Percentiles rank a stretch among this genome's conserved stretches.
These are phyloP conservation scores for Ganaspis brasiliensis DNA, from an alignment of 2,888 invertebrate genomes.

Conservation along the genomic window DNA sequence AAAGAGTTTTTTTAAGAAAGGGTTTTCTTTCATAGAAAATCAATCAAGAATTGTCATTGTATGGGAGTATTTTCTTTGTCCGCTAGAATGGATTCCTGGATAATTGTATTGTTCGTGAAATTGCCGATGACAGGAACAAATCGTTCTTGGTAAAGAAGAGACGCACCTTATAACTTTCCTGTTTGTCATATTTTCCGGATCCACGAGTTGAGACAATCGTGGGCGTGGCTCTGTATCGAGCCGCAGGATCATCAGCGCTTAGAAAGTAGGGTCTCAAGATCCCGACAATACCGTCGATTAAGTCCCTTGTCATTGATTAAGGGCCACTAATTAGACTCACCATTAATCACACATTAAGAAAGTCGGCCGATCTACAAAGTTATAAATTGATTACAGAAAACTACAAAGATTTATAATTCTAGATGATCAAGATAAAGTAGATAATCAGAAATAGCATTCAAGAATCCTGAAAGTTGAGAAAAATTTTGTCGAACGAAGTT, in stretches of 20 bases:
- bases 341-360: too few relatives aligned
- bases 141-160: neutral
- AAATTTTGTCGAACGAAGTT: too few relatives aligned
- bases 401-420: too few relatives aligned
- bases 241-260: neutral
- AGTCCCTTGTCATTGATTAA: slow-evolving; percentile 4
- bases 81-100: slow-evolving; percentile 10
- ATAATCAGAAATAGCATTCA: too few relatives aligned
- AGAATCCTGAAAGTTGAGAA: too few relatives aligned
- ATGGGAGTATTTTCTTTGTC: slow-evolving; percentile 1
- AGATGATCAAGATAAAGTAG: too few relatives aligned
- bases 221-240: slow-evolving; percentile 14
- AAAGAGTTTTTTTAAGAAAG: too few relatives aligned
- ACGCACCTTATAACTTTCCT: slow-evolving; percentile 27
- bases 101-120: slow-evolving; percentile 29
- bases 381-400: too few relatives aligned
- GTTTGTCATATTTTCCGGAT: slow-evolving; percentile 33
- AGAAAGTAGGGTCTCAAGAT: neutral
- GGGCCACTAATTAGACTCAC: slow-evolving; percentile 12
- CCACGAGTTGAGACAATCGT: slow-evolving; percentile 31
- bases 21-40: too few relatives aligned
- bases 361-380: too few relatives aligned
- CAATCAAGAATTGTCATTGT: neutral
- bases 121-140: slow-evolving; percentile 25
- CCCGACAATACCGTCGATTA: neutral